Evolutionary conservation across 1,140 invertebrate species (phyloP), one percentile per base, ranked within the genome.

Genomic region (Drosophila funebris): DNA sequence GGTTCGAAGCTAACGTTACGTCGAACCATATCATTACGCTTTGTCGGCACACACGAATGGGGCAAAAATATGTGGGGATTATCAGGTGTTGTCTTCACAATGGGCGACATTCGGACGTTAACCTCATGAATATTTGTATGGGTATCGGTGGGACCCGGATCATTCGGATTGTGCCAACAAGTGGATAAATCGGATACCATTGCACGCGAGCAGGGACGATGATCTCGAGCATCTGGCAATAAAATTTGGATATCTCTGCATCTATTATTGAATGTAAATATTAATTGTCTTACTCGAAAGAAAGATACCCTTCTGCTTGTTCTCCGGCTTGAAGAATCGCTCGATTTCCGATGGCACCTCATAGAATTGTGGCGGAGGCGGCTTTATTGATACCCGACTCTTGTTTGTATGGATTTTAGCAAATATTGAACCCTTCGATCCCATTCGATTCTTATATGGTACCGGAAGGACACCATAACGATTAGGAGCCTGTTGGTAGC

Each of bases 61-160:
- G 31, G 77, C 5, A 68, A 20, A 53, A 91, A 91, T 1, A 88
- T 11, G 29, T 91, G 90, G 0, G 85, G 90, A 85, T 91, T 91
- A 0, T 56, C 52, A 6, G 29, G 20, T 0, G 14, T 5, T 0
- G 31, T 18, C 18, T 69, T 78, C 0, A 11, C 53, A 1, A 61
- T 7, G 4, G 73, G 71, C 13, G 27, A 0, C 43, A 69, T 52
- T 36, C 66, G 68, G 0, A 39, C 14, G 0, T 5, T 4, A 0
- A 88, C 11, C 33, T 79, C 73, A 13, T 50, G 36, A 8, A 6
- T 5, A 0, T 24, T 24, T 0, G 64, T 71, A 16, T 83, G 14
- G 0, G 79, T 89, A 22, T 89, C 84, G 3, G 56, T 54, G 7
- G 90, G 79, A 0, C 82, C 90, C 0, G 90, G 79, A 0, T 88